A percentile compares a stretch with the other conserved stretches of the same genome.
phyloP scores from a whole-genome alignment of 2,888 invertebrate species.

The Nomada hirtipes region DNA sequence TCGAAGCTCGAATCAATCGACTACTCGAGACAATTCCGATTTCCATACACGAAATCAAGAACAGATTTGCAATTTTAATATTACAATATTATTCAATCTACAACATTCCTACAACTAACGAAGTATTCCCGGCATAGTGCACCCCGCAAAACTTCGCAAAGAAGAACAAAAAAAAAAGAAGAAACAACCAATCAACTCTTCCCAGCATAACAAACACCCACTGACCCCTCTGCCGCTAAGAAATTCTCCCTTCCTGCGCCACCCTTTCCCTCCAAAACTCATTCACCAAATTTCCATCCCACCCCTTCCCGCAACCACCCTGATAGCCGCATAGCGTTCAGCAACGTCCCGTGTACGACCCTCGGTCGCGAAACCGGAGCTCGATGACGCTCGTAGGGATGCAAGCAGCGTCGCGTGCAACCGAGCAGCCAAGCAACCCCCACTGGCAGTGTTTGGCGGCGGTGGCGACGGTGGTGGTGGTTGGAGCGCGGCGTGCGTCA shows the following conservation, averaged over 20 bases:
- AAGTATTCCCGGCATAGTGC: no score
- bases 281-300: slow-evolving; percentile 22
- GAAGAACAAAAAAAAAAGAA: no score
- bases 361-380: slow-evolving; percentile 16
- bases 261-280: neutral
- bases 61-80: no score
- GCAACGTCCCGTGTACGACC: neutral
- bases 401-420: slow-evolving; percentile 26
- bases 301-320: neutral
- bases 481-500: slow-evolving; percentile 53
- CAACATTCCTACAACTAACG: no score
- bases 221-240: neutral
- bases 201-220: no score
- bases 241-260: neutral
- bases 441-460: neutral
- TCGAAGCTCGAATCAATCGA: neutral
- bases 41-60: neutral
- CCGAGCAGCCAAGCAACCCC: slow-evolving; percentile 7
- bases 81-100: no score
- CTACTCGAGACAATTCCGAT: neutral
- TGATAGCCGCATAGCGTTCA: neutral
- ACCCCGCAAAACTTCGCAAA: no score
- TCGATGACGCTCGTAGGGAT: slow-evolving; percentile 26
- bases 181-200: no score
- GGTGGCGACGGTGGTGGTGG: slow-evolving; percentile 1